Evolutionary conservation across 92 coral and sea anemone species (phyloP), one percentile per base, ranked within the genome.

Genomic region (Palythoa grandiflora): DNA sequence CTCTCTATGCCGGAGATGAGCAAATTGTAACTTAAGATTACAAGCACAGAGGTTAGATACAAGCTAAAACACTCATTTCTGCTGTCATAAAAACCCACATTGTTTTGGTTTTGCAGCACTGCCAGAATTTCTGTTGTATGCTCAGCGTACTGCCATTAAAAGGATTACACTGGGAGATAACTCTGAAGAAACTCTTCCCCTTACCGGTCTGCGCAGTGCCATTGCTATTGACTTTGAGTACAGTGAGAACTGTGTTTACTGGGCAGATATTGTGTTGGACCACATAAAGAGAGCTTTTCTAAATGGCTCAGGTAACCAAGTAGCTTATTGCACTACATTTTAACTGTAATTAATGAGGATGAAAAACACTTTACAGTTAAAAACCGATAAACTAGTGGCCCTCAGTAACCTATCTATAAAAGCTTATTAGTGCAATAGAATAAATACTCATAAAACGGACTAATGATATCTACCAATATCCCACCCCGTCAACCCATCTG

Each of bases 261-360:
- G 99, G 99, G 98, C 99, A 6, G 99, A 97, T 74, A 97, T 97
- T 73, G 86, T 93, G 9, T 83, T 85, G 68, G 98, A 97, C 88
- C 90, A 93, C 84, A 95, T 97, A 52, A 88, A 86, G 57, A 92
- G 99, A 54, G 92, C 94, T 20, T 93, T 90, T 75, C 91, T 95
- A 2, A 93, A 93, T 88, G 96, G 94, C 39, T 90, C 97, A 75
- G 99, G 99, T 97, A 92, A 84, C 90, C 65, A 16, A 35, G 9
- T n/a, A 50, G 9, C 7, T 79, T 8, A 1, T 50, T 52, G 7
- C 50, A 44, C 5, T 8, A 44, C 5, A 3, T 44, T 28, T 28
- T 28, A 28, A 28, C 28, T 28, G 0, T 28, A 28, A 28, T 28
- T 28, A 28, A 28, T 28, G 28, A 28, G 28, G 28, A 28, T 28